These are phyloP conservation scores for Thymelicus lineola DNA, from an alignment of 2,888 invertebrate species.

Conservation along the genomic window DNA sequence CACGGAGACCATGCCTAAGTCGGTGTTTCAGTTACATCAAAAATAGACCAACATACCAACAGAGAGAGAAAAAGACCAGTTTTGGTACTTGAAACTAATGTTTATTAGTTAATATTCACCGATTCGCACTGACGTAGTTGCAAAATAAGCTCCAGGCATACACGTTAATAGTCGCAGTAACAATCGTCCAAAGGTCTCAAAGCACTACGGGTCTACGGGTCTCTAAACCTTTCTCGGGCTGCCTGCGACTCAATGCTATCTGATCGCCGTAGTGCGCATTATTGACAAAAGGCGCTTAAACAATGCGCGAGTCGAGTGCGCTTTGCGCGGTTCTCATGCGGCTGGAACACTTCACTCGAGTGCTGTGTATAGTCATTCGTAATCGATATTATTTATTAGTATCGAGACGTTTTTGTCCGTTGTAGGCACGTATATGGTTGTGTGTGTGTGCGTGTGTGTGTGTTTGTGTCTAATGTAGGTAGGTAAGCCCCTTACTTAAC, in stretches of 20 bases:
- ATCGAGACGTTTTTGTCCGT: slow-evolving; percentile 24
- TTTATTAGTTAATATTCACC: no score
- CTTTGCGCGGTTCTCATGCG: slow-evolving; percentile 48
- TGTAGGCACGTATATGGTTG: not conserved
- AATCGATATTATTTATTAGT: slow-evolving; percentile 75
- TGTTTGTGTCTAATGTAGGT: not conserved
- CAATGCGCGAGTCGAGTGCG: slow-evolving; percentile 49
- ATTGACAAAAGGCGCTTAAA: slow-evolving; percentile 49
- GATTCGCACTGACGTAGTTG: no score
- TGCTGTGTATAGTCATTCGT: slow-evolving; percentile 54
- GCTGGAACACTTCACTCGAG: slow-evolving; percentile 53
- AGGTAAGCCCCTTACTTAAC: not conserved
- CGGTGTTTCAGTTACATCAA: no score
- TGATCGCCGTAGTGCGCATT: slow-evolving; percentile 39
- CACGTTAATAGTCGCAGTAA: no score
- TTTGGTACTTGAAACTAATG: no score
- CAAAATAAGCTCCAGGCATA: no score
- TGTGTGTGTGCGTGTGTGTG: no score
- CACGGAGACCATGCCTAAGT: no score
- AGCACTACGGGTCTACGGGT: not conserved
- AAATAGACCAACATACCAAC: no score
- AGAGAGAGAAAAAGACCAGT: no score
- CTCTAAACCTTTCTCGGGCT: slow-evolving; percentile 20
- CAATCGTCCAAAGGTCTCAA: no score
- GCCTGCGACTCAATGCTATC: slow-evolving; percentile 30